A percentile compares a stretch with the other conserved stretches of the same genome.
Conservation (phyloP, 1,140 invertebrate genomes). For the Andricus grossulariae region DNA sequence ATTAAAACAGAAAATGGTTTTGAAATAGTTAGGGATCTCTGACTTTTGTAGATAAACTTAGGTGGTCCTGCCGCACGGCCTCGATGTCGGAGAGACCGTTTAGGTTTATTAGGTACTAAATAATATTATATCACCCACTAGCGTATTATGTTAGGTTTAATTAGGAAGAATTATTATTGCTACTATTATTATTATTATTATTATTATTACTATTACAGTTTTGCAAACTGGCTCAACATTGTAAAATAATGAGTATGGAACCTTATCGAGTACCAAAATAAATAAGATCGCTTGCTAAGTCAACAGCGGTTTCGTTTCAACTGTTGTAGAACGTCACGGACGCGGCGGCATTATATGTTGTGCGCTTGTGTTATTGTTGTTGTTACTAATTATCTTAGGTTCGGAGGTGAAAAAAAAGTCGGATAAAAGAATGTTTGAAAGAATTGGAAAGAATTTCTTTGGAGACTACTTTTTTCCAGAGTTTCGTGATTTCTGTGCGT, state of each 20-base stretch:
- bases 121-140: conserved; percentile 69
- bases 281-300: conserved; percentile 73
- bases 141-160: conserved; percentile 70
- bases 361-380: conserved; percentile 64
- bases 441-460: neutral
- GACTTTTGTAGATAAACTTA: conserved; percentile 27
- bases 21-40: conserved; percentile 11
- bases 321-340: conserved; percentile 39
- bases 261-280: conserved; percentile 73
- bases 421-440: neutral
- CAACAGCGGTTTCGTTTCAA: conserved; percentile 49
- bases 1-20: too few relatives aligned
- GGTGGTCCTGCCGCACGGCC: conserved; percentile 50
- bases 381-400: conserved; percentile 53
- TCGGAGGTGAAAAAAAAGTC: neutral
- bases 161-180: conserved; percentile 68
- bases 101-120: conserved; percentile 72
- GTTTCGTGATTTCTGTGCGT: conserved; percentile 14
- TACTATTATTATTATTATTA: conserved; percentile 69
- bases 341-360: conserved; percentile 58
- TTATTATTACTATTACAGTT: conserved; percentile 67
- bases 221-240: conserved; percentile 72
- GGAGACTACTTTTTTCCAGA: neutral
- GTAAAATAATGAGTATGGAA: conserved; percentile 71
- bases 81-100: conserved; percentile 54